These are phyloP conservation scores for Agrotis ipsilon DNA, from an alignment of 2,888 invertebrate species.

Conservation along the genomic window DNA sequence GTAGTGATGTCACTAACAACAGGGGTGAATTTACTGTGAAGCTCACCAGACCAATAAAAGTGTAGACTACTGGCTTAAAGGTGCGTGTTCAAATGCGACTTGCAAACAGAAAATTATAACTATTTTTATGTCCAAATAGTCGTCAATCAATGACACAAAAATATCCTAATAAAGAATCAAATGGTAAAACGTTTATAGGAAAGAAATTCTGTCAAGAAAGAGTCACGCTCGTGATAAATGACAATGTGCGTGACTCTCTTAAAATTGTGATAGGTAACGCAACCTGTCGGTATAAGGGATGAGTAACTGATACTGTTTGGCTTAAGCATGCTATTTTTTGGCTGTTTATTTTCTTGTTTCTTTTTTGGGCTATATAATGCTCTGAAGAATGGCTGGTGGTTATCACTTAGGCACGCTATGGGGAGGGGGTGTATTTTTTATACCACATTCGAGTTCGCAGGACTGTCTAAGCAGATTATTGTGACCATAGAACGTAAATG, in stretches of 20 bases:
- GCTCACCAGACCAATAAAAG: background rate
- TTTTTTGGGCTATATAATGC: background rate
- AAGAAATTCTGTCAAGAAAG: slow-evolving; percentile 19
- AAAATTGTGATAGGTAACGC: slow-evolving; percentile 40
- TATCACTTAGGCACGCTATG: background rate
- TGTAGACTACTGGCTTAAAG: background rate
- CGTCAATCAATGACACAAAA: slow-evolving; percentile 41
- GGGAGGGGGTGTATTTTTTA: no score
- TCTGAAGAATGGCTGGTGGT: background rate
- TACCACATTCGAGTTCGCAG: no score
- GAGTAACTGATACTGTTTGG: slow-evolving; percentile 17
- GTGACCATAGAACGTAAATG: no score
- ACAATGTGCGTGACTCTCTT: slow-evolving; percentile 39
- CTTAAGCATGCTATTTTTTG: slow-evolving; percentile 16
- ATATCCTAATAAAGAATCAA: slow-evolving; percentile 27
- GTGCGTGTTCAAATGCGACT: background rate
- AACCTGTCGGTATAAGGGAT: slow-evolving; percentile 16
- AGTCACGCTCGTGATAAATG: slow-evolving; percentile 36
- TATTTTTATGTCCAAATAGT: slow-evolving; percentile 17
- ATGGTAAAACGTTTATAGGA: slow-evolving; percentile 32
- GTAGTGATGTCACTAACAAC: no score
- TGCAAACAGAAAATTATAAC: slow-evolving; percentile 1
- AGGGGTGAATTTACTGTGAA: background rate
- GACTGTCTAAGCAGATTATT: no score
- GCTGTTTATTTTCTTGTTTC: slow-evolving; percentile 19